phyloP scores from a whole-genome alignment of 2,888 invertebrate species.

The Zeuzera pyrina region DNA sequence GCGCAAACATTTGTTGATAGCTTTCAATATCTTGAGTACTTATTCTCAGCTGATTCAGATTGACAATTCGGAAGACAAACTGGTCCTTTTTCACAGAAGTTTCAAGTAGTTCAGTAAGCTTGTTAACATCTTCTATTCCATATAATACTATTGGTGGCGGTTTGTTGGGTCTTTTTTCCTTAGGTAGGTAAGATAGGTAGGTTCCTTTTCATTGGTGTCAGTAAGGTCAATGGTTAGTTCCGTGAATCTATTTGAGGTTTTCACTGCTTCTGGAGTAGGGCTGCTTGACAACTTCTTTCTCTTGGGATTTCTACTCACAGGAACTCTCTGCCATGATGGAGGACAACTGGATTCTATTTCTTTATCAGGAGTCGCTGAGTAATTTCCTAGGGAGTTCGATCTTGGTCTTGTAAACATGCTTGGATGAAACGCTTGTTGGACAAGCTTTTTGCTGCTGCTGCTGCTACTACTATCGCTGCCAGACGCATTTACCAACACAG shows the following conservation, averaged over 20 bases:
- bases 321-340: not conserved
- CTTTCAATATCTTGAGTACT: too few species aligned
- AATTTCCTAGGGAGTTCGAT: not conserved
- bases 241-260: not conserved
- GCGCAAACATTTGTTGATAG: too few species aligned
- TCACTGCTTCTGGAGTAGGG: not conserved
- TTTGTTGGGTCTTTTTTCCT: not conserved
- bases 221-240: not conserved
- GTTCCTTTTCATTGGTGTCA: too few species aligned
- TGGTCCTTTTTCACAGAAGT: too few species aligned
- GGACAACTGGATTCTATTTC: not conserved
- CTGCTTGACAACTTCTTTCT: not conserved
- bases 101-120: too few species aligned
- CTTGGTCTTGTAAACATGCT: not conserved
- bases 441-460: not conserved
- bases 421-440: not conserved
- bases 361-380: not conserved
- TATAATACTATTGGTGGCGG: too few species aligned
- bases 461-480: not conserved
- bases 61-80: slow-evolving; percentile 9
- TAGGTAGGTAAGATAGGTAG: too few species aligned
- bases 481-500: slow-evolving; percentile 5
- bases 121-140: slow-evolving; percentile 8
- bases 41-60: slow-evolving; percentile 12
- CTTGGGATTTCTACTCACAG: not conserved